Conservation (phyloP, 1,140 invertebrate genomes). For the Pogonus chalceus region DNA sequence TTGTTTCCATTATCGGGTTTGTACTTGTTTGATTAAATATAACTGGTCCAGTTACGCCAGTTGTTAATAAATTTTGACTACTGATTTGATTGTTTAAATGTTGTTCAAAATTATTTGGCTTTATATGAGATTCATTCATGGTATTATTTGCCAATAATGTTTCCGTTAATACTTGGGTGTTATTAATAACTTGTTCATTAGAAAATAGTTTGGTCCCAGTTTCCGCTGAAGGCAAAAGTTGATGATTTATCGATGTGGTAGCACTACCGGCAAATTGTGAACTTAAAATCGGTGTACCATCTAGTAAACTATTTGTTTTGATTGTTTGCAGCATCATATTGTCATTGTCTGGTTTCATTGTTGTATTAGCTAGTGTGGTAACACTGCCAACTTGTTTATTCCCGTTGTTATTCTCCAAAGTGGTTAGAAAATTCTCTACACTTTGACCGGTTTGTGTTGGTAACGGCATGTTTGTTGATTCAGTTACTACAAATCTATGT, state of each 20-base stretch:
- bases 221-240: not conserved
- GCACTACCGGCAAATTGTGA: not conserved
- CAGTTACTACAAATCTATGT: conserved; percentile 33
- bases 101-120: not conserved
- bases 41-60: not conserved
- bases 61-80: too few species aligned
- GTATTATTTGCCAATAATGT: not conserved
- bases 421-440: conserved; percentile 48
- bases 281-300: not conserved
- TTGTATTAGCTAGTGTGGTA: conserved; percentile 26
- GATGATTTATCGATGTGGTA: not conserved
- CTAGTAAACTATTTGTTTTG: conserved; percentile 22
- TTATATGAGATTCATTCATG: not conserved
- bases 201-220: not conserved
- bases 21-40: not conserved
- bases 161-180: not conserved
- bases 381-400: conserved; percentile 29
- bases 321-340: conserved; percentile 38
- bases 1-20: not conserved
- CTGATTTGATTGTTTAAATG: not conserved
- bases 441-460: conserved; percentile 45
- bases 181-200: not conserved
- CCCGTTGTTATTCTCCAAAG: conserved; percentile 34
- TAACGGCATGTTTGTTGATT: conserved; percentile 31
- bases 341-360: conserved; percentile 14